A percentile compares a stretch with the other conserved stretches of the same genome.
phyloP scores from a whole-genome alignment of 1,140 invertebrate species.

The Dryas iulia region DNA sequence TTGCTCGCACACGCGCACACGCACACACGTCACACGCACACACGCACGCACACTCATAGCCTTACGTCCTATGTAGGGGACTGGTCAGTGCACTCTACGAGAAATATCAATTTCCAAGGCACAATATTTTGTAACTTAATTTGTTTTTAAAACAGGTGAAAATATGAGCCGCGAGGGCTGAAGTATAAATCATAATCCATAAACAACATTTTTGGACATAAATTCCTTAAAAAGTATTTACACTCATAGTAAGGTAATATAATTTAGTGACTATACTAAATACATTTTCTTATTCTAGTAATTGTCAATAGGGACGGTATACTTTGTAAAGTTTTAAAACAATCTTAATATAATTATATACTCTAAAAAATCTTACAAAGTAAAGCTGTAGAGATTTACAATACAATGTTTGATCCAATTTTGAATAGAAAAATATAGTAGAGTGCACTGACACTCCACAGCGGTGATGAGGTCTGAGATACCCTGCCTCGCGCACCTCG shows the following conservation, averaged over 20 bases:
- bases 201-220: background rate
- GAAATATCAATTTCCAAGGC: slow-evolving; percentile 13
- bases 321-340: slow-evolving; percentile 12
- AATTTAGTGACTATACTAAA: background rate
- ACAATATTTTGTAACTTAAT: slow-evolving; percentile 11
- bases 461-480: background rate
- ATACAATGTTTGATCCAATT: background rate
- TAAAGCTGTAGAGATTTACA: background rate
- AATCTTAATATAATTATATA: background rate
- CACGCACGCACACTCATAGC: slow-evolving; percentile 21
- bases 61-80: background rate
- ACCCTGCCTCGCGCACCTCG: background rate
- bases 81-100: slow-evolving; percentile 24
- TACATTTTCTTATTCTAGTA: slow-evolving; percentile 16
- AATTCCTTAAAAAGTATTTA: background rate
- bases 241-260: background rate
- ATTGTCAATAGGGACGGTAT: slow-evolving; percentile 28
- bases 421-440: slow-evolving; percentile 8
- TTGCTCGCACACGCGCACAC: background rate
- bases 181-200: background rate
- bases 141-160: too few species aligned
- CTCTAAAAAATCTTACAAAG: background rate
- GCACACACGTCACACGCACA: slow-evolving; percentile 12
- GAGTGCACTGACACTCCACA: slow-evolving; percentile 20
- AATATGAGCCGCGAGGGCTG: background rate